Evolutionary conservation across 2,888 invertebrate species (phyloP), one percentile per base, ranked within the genome.

Genomic region (Serripes groenlandicus): DNA sequence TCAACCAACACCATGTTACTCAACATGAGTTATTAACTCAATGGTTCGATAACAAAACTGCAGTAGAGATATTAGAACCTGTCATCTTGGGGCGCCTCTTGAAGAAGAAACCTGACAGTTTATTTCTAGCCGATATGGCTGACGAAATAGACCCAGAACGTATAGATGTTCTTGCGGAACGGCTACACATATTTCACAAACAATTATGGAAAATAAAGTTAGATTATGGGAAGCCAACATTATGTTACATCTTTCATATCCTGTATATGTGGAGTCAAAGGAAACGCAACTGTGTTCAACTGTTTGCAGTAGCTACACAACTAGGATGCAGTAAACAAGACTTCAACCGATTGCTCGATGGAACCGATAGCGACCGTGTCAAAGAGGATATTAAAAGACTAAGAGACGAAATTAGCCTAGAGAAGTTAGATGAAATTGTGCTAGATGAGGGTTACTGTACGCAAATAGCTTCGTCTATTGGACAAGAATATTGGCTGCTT

Each of bases 401-500:
- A 34, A 26, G 5, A 28, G 34, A 32, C 32, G 7, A 23, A 21
- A 7, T 56, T 11, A 56, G 23, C 56, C 23, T 11, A 18, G 28
- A 62, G 18, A 15, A 5, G 7, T 2, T 62, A 21, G 62, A 62
- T n/a, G 21, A 21, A 34, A 34, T 32, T 15, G n/a, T 5, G 18
- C 28, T 62, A 32, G 62, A 34, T n/a, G 62, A 34, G 3, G 26
- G 32, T 62, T 11, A 26, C 5, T 34, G 32, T 21, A 11, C 9
- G 18, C 5, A 5, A 11, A 28, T 62, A 1, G 32, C 62, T 7
- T 18, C 30, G 21, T 62, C 3, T 62, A 21, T 62, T 34, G 62
- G 62, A 15, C 3, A 9, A n/a, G 62, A 62, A 34, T 62, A 62
- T 62, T 62, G 62, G 62, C 34, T 62, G 34, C 28, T 62, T 32